Evolutionary conservation across 2,113 vertebrate genomes (phyloP).

Genomic region (Brachypteracias leptosomus): DNA sequence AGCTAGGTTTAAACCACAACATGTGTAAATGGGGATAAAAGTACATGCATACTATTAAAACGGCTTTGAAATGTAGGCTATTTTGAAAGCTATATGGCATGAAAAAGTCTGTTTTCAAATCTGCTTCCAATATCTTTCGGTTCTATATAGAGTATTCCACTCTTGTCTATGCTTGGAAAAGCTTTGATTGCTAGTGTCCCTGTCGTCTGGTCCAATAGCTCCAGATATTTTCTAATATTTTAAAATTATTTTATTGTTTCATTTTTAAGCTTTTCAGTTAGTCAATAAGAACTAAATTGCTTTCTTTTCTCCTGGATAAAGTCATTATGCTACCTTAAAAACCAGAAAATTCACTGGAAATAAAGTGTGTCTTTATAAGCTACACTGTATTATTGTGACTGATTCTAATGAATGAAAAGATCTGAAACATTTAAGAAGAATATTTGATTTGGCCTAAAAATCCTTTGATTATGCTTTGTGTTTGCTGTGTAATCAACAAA

Average conservation of each 20-base stretch:
- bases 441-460: background rate
- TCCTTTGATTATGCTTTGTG: background rate
- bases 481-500: background rate
- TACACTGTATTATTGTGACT: background rate
- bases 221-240: background rate
- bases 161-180: background rate
- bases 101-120: background rate
- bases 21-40: background rate
- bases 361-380: background rate
- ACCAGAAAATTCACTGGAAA: background rate
- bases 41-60: background rate
- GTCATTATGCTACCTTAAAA: background rate
- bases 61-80: background rate
- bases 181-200: background rate
- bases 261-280: background rate
- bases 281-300: background rate
- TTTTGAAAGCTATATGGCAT: background rate
- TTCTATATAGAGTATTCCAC: background rate
- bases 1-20: background rate
- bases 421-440: background rate
- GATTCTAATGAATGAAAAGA: background rate
- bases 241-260: background rate
- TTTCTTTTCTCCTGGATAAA: background rate
- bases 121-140: background rate
- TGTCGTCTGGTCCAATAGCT: background rate